Evolutionary conservation across 2,797 vertebrate species (phyloP).

Genomic region (Acipenser transmontanus): DNA sequence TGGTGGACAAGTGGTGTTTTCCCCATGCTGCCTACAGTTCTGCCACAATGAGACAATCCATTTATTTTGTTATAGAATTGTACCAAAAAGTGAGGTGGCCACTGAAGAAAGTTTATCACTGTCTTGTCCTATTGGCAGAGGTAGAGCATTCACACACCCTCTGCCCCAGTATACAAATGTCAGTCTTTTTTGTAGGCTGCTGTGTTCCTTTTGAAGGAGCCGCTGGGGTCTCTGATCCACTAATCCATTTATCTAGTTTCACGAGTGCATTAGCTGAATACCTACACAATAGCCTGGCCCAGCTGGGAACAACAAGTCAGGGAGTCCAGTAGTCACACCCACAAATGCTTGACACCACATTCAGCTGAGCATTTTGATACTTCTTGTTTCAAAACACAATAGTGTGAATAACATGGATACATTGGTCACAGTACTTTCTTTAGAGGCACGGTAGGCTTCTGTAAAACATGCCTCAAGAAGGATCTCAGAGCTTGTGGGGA

Average conservation of each 20-base stretch:
- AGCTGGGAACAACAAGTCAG: constrained; percentile 48
- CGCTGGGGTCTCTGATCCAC: constrained; percentile 65
- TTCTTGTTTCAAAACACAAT: constrained; percentile 46
- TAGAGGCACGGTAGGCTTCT: constrained; percentile 40
- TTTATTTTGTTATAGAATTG: constrained; percentile 74
- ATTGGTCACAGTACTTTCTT: constrained; percentile 45
- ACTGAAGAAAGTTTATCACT: constrained; percentile 82
- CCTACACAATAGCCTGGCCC: constrained; percentile 61
- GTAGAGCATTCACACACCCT: constrained; percentile 67
- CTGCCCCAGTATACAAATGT: constrained; percentile 64
- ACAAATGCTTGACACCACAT: constrained; percentile 44
- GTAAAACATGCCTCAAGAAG: constrained; percentile 46
- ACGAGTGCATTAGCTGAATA: constrained; percentile 58
- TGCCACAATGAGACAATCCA: constrained; percentile 74
- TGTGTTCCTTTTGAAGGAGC: constrained; percentile 61
- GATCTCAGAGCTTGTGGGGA: constrained; percentile 30
- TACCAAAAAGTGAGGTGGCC: constrained; percentile 55
- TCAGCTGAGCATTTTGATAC: constrained; percentile 41
- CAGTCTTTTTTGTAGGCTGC: constrained; percentile 46
- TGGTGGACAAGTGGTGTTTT: constrained; percentile 55
- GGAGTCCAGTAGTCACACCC: constrained; percentile 51
- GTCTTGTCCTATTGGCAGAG: constrained; percentile 76
- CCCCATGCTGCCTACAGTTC: constrained; percentile 62
- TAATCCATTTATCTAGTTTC: constrained; percentile 81
- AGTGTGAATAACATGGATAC: constrained; percentile 37